A percentile compares a stretch with the other conserved stretches of the same genome.
Conservation (phyloP, 2,113 vertebrate genomes). For the Proterorhinus semilunaris region DNA sequence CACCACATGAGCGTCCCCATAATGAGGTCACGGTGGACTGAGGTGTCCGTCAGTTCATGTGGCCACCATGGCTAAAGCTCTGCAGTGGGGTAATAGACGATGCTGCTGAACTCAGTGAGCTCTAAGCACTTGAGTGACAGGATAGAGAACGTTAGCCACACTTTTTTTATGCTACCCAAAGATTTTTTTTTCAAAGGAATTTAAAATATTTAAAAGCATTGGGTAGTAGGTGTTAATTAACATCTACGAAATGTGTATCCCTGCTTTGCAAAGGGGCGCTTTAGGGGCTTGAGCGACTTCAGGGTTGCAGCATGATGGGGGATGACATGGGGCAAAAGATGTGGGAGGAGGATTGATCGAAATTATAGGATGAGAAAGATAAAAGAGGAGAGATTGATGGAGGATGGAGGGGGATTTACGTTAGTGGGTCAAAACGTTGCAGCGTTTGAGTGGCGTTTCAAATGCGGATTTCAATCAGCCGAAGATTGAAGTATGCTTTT, state of each 20-base stretch:
- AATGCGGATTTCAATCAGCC: constrained; percentile 48
- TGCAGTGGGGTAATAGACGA: constrained; percentile 46
- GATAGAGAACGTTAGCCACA: constrained; percentile 32
- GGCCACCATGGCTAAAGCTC: constrained; percentile 16
- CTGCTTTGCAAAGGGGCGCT: constrained; percentile 23
- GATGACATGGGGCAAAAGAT: constrained; percentile 18
- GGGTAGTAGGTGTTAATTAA: too few species aligned
- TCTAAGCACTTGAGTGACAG: constrained; percentile 37
- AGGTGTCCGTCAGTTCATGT: constrained; percentile 18
- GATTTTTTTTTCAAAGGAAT: neutral
- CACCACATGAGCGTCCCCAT: constrained; percentile 13
- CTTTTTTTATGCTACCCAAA: constrained; percentile 18
- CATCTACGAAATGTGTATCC: too few species aligned
- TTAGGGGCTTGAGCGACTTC: neutral
- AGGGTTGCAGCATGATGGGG: constrained; percentile 18
- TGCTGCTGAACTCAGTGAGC: constrained; percentile 56
- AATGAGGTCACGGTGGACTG: constrained; percentile 18
- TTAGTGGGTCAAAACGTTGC: constrained; percentile 34
- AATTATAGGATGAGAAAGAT: constrained; percentile 27
- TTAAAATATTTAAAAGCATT: too few species aligned
- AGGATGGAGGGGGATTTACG: constrained; percentile 31
- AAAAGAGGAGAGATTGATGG: constrained; percentile 20
- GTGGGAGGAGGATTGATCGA: constrained; percentile 40
- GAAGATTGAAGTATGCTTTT: constrained; percentile 25
- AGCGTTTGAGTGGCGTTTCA: constrained; percentile 23